A percentile compares a stretch with the other conserved stretches of the same genome.
These are phyloP conservation scores for Oncorhynchus masou DNA, from an alignment of 2,113 vertebrate species.

Conservation along the genomic window DNA sequence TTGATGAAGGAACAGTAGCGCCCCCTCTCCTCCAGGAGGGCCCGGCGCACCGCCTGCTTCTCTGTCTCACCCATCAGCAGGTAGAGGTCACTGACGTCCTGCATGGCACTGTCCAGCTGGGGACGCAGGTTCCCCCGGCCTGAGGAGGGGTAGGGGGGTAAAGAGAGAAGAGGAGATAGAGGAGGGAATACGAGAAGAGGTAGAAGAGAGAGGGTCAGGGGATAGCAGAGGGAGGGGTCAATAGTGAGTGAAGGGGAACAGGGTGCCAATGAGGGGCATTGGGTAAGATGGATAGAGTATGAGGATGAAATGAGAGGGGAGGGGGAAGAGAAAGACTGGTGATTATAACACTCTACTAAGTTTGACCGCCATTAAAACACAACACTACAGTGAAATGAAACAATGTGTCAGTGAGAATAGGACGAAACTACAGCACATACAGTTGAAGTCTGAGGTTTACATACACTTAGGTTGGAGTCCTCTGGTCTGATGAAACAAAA, in stretches of 20 bases:
- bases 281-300: constrained; percentile 23
- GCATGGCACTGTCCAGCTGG: constrained; percentile 94
- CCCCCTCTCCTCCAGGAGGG: constrained; percentile 90
- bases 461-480: no score
- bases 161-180: not conserved
- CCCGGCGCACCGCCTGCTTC: constrained; percentile 94
- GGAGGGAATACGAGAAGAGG: not conserved
- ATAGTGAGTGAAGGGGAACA: constrained; percentile 26
- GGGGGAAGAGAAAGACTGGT: not conserved
- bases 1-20: constrained; percentile 95
- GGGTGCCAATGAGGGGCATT: constrained; percentile 60
- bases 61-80: constrained; percentile 96
- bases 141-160: constrained; percentile 43
- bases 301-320: constrained; percentile 36
- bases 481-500: no score
- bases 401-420: not conserved
- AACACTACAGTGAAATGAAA: no score
- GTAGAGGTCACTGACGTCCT: constrained; percentile 96
- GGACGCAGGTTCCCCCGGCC: constrained; percentile 95
- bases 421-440: no score
- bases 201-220: constrained; percentile 1
- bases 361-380: not conserved
- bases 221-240: constrained; percentile 8
- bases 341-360: not conserved
- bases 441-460: no score